phyloP scores from a whole-genome alignment of 2,113 vertebrate species.

The Gyps fulvus region DNA sequence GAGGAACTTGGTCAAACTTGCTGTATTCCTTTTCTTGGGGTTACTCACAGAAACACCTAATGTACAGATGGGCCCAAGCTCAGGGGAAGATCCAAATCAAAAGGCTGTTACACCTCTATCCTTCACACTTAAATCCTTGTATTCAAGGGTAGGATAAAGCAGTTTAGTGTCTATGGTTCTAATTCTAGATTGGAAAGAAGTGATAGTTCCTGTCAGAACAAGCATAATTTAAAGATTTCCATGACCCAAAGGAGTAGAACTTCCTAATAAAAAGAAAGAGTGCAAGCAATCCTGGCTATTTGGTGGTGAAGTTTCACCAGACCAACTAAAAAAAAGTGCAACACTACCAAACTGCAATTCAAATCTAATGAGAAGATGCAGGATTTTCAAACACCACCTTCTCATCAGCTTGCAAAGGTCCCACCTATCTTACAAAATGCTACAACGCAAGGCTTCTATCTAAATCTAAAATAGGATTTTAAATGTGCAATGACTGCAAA shows the following conservation, averaged over 20 bases:
- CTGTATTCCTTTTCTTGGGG: neutral
- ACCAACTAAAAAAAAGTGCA: neutral
- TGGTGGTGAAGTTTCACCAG: neutral
- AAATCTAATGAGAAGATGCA: neutral
- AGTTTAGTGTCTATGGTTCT: neutral
- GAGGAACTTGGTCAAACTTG: neutral
- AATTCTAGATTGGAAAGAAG: neutral
- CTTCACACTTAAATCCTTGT: neutral
- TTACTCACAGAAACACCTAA: neutral
- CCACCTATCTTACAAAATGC: neutral
- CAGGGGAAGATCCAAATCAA: neutral
- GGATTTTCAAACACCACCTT: neutral
- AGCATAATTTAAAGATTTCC: neutral
- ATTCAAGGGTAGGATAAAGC: neutral
- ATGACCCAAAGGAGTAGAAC: neutral
- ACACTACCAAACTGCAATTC: neutral
- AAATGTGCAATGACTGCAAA: neutral
- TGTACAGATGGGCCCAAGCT: neutral
- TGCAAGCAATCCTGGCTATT: neutral
- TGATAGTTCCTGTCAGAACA: neutral
- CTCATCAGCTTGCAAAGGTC: neutral
- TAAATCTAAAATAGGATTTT: neutral
- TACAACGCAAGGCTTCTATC: neutral
- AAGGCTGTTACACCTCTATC: neutral
- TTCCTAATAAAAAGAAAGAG: neutral